Evolutionary conservation across 1,140 invertebrate genomes (phyloP).

Genomic region (Drosophila ercepeae): DNA sequence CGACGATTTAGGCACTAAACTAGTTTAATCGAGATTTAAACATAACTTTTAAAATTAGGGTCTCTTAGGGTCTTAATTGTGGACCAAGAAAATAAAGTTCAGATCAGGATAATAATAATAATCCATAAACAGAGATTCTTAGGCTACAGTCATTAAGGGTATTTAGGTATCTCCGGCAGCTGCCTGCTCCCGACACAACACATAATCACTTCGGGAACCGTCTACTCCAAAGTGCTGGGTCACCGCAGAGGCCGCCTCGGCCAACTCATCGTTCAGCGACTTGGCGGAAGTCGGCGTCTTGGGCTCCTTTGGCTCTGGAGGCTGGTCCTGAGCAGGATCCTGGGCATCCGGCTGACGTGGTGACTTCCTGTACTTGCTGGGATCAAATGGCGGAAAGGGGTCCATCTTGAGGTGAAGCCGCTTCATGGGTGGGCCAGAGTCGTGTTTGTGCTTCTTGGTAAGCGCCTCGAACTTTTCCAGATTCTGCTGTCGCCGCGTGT

Average conservation of each 20-base stretch:
- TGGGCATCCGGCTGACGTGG: slow-evolving; percentile 59
- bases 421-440: slow-evolving; percentile 80
- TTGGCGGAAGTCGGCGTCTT: slow-evolving; percentile 59
- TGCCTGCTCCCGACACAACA: slow-evolving; percentile 48
- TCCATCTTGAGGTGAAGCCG: slow-evolving; percentile 81
- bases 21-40: neutral
- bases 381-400: slow-evolving; percentile 84
- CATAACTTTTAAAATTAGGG: neutral
- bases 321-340: neutral
- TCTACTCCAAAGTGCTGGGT: slow-evolving; percentile 62
- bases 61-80: neutral
- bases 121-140: slow-evolving; percentile 13
- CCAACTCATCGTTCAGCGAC: slow-evolving; percentile 50
- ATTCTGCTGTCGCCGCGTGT: slow-evolving; percentile 76
- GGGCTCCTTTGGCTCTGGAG: slow-evolving; percentile 4
- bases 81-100: slow-evolving; percentile 1
- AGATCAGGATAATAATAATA: slow-evolving; percentile 1
- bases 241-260: slow-evolving; percentile 54
- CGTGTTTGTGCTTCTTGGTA: slow-evolving; percentile 81
- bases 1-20: neutral
- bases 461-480: slow-evolving; percentile 80
- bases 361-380: slow-evolving; percentile 84
- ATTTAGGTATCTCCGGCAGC: slow-evolving; percentile 34
- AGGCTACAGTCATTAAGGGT: neutral
- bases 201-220: slow-evolving; percentile 68